These are phyloP conservation scores for Thymallus thymallus DNA, from an alignment of 2,113 vertebrate genomes.

Conservation along the genomic window DNA sequence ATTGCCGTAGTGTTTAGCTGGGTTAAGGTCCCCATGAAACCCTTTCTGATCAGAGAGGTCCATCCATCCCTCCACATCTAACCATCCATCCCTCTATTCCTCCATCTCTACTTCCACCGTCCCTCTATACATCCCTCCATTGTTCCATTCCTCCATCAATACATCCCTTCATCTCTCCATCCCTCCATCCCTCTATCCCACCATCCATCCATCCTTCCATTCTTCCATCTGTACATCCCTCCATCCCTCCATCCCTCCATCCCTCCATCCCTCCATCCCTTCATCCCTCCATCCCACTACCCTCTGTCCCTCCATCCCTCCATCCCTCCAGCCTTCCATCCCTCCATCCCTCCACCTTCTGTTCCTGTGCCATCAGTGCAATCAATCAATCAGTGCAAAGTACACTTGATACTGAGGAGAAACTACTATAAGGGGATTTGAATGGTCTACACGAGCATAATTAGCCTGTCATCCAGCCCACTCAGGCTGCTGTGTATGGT, in stretches of 20 bases:
- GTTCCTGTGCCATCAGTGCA: conserved; percentile 82
- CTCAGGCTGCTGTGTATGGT: conserved; percentile 15
- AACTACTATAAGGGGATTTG: conserved; percentile 36
- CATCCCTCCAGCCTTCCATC: conserved; percentile 67
- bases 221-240: conserved; percentile 28
- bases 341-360: conserved; percentile 63
- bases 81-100: too few species aligned
- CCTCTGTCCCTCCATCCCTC: too few species aligned
- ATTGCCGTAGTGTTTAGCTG: too few species aligned
- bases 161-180: too few species aligned
- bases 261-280: conserved; percentile 63
- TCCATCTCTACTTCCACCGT: too few species aligned
- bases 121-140: too few species aligned
- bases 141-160: too few species aligned
- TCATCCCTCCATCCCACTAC: conserved; percentile 44
- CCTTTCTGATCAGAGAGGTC: conserved; percentile 56
- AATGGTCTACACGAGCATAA: conserved; percentile 30
- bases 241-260: conserved; percentile 48
- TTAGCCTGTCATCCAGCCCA: conserved; percentile 9
- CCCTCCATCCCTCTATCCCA: too few species aligned
- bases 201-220: conserved; percentile 34
- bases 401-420: conserved; percentile 8
- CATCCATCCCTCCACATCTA: conserved; percentile 36
- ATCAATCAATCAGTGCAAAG: conserved; percentile 83
- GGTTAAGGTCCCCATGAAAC: conserved; percentile 63